A percentile compares a stretch with the other conserved stretches of the same genome.
Conservation (phyloP, 2,888 invertebrate genomes). For the Chrysolina americana region DNA sequence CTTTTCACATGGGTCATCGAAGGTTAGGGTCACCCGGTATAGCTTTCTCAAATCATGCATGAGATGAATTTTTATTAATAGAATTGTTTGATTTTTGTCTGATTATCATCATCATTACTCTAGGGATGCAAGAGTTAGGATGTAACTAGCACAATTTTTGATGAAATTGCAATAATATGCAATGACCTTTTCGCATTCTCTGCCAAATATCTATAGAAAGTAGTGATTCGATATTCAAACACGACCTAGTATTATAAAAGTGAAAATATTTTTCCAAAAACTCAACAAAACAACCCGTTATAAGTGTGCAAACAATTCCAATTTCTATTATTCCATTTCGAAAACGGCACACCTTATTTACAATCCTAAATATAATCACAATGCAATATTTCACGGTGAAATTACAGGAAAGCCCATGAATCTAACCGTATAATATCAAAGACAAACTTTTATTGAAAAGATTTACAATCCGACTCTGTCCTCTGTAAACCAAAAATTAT, state of each 20-base stretch:
- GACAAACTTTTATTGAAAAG: constrained; percentile 41
- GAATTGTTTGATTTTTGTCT: too few relatives aligned
- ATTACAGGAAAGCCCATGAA: constrained; percentile 40
- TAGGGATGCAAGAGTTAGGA: too few relatives aligned
- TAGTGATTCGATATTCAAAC: background rate
- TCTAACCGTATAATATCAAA: constrained; percentile 37
- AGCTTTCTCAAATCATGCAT: too few relatives aligned
- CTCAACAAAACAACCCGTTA: constrained; percentile 30
- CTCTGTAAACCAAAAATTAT: constrained; percentile 42
- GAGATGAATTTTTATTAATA: too few relatives aligned
- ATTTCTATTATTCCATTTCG: constrained; percentile 36
- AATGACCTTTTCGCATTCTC: too few relatives aligned
- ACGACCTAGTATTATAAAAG: constrained; percentile 24
- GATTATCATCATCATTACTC: too few relatives aligned
- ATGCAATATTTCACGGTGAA: constrained; percentile 44
- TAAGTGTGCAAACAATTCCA: constrained; percentile 41
- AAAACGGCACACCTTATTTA: constrained; percentile 38
- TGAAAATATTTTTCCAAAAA: constrained; percentile 32
- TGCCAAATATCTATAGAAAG: too few relatives aligned
- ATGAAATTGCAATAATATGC: too few relatives aligned
- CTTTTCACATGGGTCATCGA: too few relatives aligned
- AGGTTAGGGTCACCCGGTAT: too few relatives aligned
- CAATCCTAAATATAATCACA: constrained; percentile 37
- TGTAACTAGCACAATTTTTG: too few relatives aligned
- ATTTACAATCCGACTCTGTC: constrained; percentile 58